Evolutionary conservation across 1,140 invertebrate species (phyloP).

Genomic region (Papilio dardanus): DNA sequence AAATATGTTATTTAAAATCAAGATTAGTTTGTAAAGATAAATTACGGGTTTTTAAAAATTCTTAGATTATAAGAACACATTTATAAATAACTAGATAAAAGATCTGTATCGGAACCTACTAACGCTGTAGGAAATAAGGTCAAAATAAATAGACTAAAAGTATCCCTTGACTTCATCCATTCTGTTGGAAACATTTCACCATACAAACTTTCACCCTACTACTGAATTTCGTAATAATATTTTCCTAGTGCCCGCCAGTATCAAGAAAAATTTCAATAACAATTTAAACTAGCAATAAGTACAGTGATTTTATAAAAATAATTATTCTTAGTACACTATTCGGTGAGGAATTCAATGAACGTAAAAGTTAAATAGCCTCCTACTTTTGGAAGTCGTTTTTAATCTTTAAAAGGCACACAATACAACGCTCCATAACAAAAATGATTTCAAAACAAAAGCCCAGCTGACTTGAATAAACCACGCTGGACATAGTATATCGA

Average conservation of each 20-base stretch:
- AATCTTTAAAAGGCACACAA: background rate
- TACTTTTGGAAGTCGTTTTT: no score
- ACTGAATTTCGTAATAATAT: background rate
- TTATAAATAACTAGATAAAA: background rate
- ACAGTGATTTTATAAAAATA: no score
- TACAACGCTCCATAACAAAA: background rate
- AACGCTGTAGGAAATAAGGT: background rate
- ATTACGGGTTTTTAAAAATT: conserved; percentile 3
- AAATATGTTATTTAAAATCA: background rate
- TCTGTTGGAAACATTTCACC: no score
- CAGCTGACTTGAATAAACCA: background rate
- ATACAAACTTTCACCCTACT: background rate
- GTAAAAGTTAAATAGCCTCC: no score
- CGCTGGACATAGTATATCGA: background rate
- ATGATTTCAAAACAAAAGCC: background rate
- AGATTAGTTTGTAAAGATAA: background rate
- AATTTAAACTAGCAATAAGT: no score
- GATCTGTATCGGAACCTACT: background rate
- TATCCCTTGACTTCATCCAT: no score
- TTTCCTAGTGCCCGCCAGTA: background rate
- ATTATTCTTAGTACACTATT: no score
- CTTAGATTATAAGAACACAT: background rate
- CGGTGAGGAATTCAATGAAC: background rate
- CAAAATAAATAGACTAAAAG: background rate
- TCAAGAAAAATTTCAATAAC: no score